Evolutionary conservation across 2,888 invertebrate species (phyloP).

Genomic region (Zhengitettix transpicula): DNA sequence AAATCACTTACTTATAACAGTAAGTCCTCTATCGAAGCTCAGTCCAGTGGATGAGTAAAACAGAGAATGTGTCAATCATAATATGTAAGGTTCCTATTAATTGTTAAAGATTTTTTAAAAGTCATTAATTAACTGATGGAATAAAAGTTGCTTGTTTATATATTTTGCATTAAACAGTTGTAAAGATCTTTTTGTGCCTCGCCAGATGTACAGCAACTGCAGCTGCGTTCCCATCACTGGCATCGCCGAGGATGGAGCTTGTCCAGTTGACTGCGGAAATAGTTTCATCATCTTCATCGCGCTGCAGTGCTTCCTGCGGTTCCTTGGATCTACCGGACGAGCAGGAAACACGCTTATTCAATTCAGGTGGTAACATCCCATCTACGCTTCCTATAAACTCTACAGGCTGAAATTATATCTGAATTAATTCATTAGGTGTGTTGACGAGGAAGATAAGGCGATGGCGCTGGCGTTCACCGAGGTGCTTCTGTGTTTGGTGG

Average conservation of each 20-base stretch:
- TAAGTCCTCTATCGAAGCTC: no score
- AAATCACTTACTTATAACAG: no score
- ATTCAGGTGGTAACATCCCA: slow-evolving; percentile 16
- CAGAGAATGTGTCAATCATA: no score
- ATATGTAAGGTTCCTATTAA: no score
- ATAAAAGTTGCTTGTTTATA: no score
- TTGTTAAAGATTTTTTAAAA: no score
- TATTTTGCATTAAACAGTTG: background rate
- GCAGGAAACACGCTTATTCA: slow-evolving; percentile 20
- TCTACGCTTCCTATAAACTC: background rate
- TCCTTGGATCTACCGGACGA: slow-evolving; percentile 18
- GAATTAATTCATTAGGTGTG: slow-evolving; percentile 16
- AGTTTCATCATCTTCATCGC: slow-evolving; percentile 18
- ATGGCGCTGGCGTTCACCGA: slow-evolving; percentile 21
- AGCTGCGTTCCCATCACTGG: slow-evolving; percentile 4
- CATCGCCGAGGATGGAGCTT: slow-evolving; percentile 14
- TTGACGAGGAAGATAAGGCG: slow-evolving; percentile 21
- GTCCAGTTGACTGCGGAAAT: slow-evolving; percentile 16
- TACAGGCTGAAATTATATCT: no score
- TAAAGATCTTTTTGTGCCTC: background rate
- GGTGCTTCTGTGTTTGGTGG: slow-evolving; percentile 17
- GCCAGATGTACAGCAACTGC: slow-evolving; percentile 9
- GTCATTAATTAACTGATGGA: no score
- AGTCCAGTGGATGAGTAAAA: no score
- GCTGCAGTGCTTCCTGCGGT: slow-evolving; percentile 17